Base-by-base conservation (phyloP, 2,888 invertebrate genomes). In the Plusia festucae region DNA sequence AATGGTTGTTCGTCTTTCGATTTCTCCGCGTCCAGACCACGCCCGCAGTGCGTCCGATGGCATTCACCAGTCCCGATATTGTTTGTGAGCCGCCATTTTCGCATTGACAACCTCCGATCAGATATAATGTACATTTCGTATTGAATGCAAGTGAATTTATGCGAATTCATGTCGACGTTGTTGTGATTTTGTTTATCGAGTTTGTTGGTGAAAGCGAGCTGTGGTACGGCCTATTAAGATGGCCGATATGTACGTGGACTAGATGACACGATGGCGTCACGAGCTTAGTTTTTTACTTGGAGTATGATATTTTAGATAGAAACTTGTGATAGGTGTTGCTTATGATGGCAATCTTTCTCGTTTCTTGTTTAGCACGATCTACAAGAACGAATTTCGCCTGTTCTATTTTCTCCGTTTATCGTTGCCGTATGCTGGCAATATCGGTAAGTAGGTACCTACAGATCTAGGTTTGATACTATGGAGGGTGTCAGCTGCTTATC, bases 41-140 rank as follows among this genome's bases (percentile, higher is more conserved):
- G 88, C 88, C 87, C 76, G 73, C 65, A 86, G 82, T 88, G 85
- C 86, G 86, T 87, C 83, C 79, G 90, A 90, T 91, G 90, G 89
- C 90, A 91, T 91, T 91, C 90, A 86, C 82, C 68, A 61, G 62
- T 67, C 62, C 75, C 73, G 88, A 89, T 89, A 88, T 86, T 88
- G 87, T 88, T 86, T 83, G 78, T 72, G 82, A 68, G 72, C 81
- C 76, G 82, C 81, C 83, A 85, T 86, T 86, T 84, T 85, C 79
- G 76, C 83, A 87, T 86, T 90, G 90, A 89, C 90, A 90, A 86
- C 85, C 76, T 67, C 83, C 72, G 75, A 84, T 81, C 81, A 73
- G 81, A 82, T 80, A 78, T 73, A 76, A 76, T 64, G 73, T 80
- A 78, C 73, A 79, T 78, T 80, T 80, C 70, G 83, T 79, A 82